Base-by-base conservation (phyloP, 2,888 invertebrate genomes). In the Coecobrya sp. region DNA sequence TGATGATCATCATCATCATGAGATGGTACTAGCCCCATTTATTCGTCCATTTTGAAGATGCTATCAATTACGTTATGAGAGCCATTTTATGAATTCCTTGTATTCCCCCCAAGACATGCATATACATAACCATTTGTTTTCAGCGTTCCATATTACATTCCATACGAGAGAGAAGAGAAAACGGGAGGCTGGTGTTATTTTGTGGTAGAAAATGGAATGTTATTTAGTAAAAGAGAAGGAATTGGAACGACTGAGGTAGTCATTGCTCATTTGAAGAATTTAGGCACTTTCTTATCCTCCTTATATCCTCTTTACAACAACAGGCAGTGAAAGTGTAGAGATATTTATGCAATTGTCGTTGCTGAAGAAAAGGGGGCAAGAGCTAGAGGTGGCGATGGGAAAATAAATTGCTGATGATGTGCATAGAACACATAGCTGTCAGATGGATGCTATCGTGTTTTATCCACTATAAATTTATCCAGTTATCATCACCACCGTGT, bases 51-150 rank as follows among this genome's bases (percentile, higher is more conserved):
- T 68, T 11, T 68, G 27, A 30, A 68, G 65, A 68, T 30, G 27
- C 27, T 27, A 68, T 68, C 65, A 30, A 68, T 30, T 68, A 30
- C 65, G 16, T 68, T 68, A 68, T 27, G 65, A 30, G 65, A 68
- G 16, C 30, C 65, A 30, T 68, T 68, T 30, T 13, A 68, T 4
- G 65, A 16, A 55, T 19, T 55, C 19, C 55, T 55, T 68, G 65
- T 27, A 1, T 68, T 68, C 13, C 65, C 25, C 25, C 13, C 22
- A 55, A 55, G 55, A 55, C 55, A 55, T 55, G 55, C 55, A 55
- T 55, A 49, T 49, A 13, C 55, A 55, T 19, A 55, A 55, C 55
- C 55, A 55, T 55, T 55, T 55, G 0, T 55, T 55, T 55, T 19
- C 19, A 49, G 13, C 49, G 49, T 49, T 49, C 49, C 10, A 49